A percentile compares a stretch with the other conserved stretches of the same genome.
Evolutionary conservation across 1,140 invertebrate species (phyloP).

Genomic region (Antheraea pernyi): DNA sequence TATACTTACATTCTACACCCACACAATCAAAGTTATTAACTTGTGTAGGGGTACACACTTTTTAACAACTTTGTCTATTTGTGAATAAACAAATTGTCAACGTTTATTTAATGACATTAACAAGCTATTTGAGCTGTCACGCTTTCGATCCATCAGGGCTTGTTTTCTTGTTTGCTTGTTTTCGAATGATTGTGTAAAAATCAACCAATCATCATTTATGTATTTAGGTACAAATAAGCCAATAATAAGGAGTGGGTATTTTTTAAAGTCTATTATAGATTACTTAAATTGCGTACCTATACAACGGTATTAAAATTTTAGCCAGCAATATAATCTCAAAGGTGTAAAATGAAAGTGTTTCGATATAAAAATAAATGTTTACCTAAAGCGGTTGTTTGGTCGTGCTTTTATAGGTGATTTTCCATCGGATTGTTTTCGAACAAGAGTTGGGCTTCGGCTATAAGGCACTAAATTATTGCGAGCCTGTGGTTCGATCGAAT

Average conservation of each 20-base stretch:
- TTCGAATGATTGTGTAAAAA: too few species aligned
- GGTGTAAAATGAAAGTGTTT: slow-evolving; percentile 15
- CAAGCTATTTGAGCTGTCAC: too few species aligned
- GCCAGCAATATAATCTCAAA: slow-evolving; percentile 1
- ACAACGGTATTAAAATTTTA: neutral
- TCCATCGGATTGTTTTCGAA: slow-evolving; percentile 14
- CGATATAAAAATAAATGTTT: slow-evolving; percentile 25
- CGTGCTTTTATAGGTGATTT: slow-evolving; percentile 28
- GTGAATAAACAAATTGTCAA: too few species aligned
- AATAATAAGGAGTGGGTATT: neutral
- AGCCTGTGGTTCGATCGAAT: slow-evolving; percentile 1
- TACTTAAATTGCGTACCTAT: neutral
- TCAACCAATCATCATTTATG: too few species aligned
- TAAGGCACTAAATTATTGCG: slow-evolving; percentile 23
- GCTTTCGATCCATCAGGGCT: too few species aligned
- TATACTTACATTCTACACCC: too few species aligned
- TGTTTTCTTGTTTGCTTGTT: too few species aligned
- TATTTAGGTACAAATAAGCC: too few species aligned
- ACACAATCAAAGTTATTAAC: too few species aligned
- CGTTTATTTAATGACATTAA: too few species aligned
- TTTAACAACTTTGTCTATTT: too few species aligned
- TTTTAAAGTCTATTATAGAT: neutral
- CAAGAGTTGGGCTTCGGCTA: slow-evolving; percentile 8
- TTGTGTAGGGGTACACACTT: too few species aligned
- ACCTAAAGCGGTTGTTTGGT: slow-evolving; percentile 17